Evolutionary conservation across 2,888 invertebrate genomes (phyloP).

Genomic region (Agrotis puta): DNA sequence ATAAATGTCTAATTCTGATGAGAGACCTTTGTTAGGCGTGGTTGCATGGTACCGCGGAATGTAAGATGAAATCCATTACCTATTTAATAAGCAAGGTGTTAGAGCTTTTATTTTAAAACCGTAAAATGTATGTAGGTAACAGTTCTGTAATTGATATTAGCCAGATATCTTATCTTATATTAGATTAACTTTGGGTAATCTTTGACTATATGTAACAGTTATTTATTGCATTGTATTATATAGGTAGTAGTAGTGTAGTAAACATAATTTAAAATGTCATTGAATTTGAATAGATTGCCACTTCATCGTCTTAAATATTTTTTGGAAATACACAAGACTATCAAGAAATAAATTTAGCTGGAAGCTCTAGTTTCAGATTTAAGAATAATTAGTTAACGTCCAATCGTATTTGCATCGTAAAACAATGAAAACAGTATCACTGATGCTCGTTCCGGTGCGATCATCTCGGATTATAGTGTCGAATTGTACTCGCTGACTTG

Average conservation of each 20-base stretch:
- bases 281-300: too few species aligned
- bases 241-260: too few species aligned
- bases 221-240: too few species aligned
- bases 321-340: background rate
- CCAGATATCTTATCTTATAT: too few species aligned
- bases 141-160: too few species aligned
- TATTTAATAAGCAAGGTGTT: background rate
- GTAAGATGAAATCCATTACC: slow-evolving; percentile 1
- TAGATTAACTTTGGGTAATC: too few species aligned
- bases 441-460: slow-evolving; percentile 85
- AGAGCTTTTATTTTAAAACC: background rate
- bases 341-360: background rate
- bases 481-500: slow-evolving; percentile 84
- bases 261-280: too few species aligned
- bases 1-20: slow-evolving; percentile 87
- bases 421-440: slow-evolving; percentile 74
- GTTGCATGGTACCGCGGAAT: slow-evolving; percentile 69
- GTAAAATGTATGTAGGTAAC: background rate
- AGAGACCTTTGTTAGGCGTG: slow-evolving; percentile 74
- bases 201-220: too few species aligned
- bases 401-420: slow-evolving; percentile 2
- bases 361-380: background rate
- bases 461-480: slow-evolving; percentile 84
- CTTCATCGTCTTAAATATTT: background rate
- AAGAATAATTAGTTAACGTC: background rate